These are phyloP conservation scores for Nemotelus nigrinus DNA, from an alignment of 2,888 invertebrate genomes.

Conservation along the genomic window DNA sequence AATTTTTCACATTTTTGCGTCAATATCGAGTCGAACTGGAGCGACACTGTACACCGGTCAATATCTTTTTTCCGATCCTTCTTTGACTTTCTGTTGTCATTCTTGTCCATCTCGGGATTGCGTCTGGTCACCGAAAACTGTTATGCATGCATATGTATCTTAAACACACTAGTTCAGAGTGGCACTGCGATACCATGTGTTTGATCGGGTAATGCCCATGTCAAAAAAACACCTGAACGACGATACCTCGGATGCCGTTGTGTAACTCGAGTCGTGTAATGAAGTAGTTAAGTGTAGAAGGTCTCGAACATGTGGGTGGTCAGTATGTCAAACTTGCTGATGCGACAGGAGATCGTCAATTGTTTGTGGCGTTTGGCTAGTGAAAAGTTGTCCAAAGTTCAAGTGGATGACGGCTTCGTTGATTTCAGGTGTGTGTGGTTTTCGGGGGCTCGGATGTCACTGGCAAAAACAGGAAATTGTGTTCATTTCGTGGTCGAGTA, in stretches of 20 bases:
- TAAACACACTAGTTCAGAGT: too few species aligned
- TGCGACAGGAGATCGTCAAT: slow-evolving; percentile 9
- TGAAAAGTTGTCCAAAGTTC: slow-evolving; percentile 21
- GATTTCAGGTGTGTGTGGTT: background rate
- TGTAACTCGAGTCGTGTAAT: slow-evolving; percentile 44
- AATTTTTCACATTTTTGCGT: slow-evolving; percentile 38
- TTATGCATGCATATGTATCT: too few species aligned
- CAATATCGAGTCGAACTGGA: background rate
- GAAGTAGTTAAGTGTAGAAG: slow-evolving; percentile 46
- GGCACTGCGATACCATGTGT: slow-evolving; percentile 16
- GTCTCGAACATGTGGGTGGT: slow-evolving; percentile 42
- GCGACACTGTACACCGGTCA: background rate
- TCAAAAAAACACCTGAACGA: slow-evolving; percentile 34
- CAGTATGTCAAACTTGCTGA: slow-evolving; percentile 40
- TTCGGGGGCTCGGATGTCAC: background rate
- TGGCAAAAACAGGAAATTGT: slow-evolving; percentile 1
- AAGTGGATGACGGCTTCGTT: background rate
- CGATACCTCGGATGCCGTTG: slow-evolving; percentile 30
- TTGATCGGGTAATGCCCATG: slow-evolving; percentile 22
- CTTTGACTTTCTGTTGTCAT: slow-evolving; percentile 13
- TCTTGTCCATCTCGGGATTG: slow-evolving; percentile 4
- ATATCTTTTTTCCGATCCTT: background rate
- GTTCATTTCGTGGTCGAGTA: background rate
- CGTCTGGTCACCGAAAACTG: background rate
- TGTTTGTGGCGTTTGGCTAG: slow-evolving; percentile 1